Percentiles rank a stretch among this genome's conserved stretches.
Evolutionary conservation across 2,888 invertebrate species (phyloP).

Genomic region (Cantharis rufa): DNA sequence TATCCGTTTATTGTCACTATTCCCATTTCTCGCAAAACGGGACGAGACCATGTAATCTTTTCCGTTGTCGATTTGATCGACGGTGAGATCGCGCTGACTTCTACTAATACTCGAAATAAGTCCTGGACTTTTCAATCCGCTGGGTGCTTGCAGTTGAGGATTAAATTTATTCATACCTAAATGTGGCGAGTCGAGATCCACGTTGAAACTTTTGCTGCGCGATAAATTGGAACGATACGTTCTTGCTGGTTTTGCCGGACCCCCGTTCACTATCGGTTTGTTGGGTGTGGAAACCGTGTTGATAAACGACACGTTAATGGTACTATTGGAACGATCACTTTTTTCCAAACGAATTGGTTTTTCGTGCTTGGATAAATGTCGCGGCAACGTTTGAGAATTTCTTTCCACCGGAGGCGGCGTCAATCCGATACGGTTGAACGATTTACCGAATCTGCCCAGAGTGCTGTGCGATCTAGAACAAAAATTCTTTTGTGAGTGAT

Average conservation of each 20-base stretch:
- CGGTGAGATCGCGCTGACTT: conserved; percentile 76
- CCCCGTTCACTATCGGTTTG: conserved; percentile 51
- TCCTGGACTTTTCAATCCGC: conserved; percentile 78
- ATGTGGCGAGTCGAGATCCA: conserved; percentile 45
- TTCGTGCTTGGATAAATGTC: conserved; percentile 55
- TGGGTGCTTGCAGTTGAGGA: conserved; percentile 72
- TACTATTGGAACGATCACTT: conserved; percentile 63
- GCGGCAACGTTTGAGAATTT: conserved; percentile 77
- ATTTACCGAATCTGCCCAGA: conserved; percentile 82
- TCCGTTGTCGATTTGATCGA: conserved; percentile 61
- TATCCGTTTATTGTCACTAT: conserved; percentile 65
- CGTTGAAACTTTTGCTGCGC: conserved; percentile 85
- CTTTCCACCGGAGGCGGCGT: conserved; percentile 58
- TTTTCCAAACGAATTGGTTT: conserved; percentile 57
- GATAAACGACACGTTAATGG: conserved; percentile 69
- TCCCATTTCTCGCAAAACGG: conserved; percentile 62
- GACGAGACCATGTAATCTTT: conserved; percentile 62
- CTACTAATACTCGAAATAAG: conserved; percentile 84
- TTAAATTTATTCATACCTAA: conserved; percentile 73
- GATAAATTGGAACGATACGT: conserved; percentile 75
- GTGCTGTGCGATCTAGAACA: conserved; percentile 72
- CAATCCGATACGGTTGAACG: conserved; percentile 71
- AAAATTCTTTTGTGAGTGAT: conserved; percentile 28
- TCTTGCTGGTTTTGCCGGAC: conserved; percentile 78
- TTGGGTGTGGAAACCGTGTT: conserved; percentile 56